A percentile compares a stretch with the other conserved stretches of the same genome.
Evolutionary conservation across 2,888 invertebrate species (phyloP).

Genomic region (Amiota minor): DNA sequence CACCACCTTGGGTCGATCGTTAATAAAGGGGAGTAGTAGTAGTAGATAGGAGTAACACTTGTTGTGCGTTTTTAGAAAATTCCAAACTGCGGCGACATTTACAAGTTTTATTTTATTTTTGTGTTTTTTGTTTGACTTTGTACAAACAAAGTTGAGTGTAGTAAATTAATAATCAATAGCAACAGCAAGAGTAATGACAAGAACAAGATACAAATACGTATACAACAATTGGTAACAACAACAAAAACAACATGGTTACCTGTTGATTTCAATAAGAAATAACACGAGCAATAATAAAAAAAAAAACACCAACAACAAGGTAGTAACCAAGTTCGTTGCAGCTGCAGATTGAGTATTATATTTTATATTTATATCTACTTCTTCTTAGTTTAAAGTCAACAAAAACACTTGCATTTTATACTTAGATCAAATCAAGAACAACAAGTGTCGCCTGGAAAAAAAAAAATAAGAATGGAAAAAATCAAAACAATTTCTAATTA

Average conservation of each 20-base stretch:
- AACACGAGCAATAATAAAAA: not conserved
- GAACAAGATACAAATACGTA: not conserved
- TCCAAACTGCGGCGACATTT: slow-evolving; percentile 26
- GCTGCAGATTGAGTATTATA: slow-evolving; percentile 1
- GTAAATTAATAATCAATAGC: slow-evolving; percentile 13
- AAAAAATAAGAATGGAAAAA: not conserved
- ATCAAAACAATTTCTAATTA: not conserved
- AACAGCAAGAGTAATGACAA: not conserved
- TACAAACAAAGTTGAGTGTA: not conserved
- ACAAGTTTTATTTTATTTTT: not conserved
- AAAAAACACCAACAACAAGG: not conserved
- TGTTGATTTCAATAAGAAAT: slow-evolving; percentile 4
- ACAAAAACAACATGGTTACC: not conserved
- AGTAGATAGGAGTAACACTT: not conserved
- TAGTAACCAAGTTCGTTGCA: not conserved
- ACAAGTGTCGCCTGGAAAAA: slow-evolving; percentile 8
- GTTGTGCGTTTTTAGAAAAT: slow-evolving; percentile 23
- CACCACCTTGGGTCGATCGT: not conserved
- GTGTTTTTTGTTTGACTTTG: not conserved
- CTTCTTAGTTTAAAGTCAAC: not conserved
- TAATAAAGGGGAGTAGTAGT: not conserved
- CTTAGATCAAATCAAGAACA: slow-evolving; percentile 3
- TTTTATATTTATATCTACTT: no score
- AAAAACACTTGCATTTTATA: slow-evolving; percentile 4
- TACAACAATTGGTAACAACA: not conserved